Evolutionary conservation across 64 coral and sea anemone genomes (phyloP).

Genomic region (Catalaphyllia jardinei): DNA sequence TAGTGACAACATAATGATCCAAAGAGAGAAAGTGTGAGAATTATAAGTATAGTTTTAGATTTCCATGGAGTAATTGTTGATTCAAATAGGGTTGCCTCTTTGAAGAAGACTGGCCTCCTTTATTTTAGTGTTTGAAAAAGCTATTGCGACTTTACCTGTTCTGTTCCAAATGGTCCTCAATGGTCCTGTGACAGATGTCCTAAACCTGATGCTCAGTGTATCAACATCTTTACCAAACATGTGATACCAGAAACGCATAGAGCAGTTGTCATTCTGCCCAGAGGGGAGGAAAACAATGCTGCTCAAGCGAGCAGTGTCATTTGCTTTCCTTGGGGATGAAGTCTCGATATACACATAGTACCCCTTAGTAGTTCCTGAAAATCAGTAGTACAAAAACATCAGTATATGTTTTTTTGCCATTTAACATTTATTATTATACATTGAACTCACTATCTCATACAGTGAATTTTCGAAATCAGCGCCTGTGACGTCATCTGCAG

Average conservation of each 20-base stretch:
- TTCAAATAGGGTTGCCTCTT: too few relatives aligned
- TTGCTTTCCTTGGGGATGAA: constrained; percentile 80
- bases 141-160: constrained; percentile 55
- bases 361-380: constrained; percentile 74
- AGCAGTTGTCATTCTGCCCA: constrained; percentile 56
- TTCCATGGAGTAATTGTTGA: too few relatives aligned
- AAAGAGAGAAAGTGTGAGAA: too few relatives aligned
- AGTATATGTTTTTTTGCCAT: not conserved
- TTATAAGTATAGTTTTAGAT: too few relatives aligned
- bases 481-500: too few relatives aligned
- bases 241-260: constrained; percentile 96
- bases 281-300: constrained; percentile 72
- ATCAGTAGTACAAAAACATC: not conserved
- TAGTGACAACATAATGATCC: too few relatives aligned
- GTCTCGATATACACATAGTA: constrained; percentile 94
- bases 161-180: constrained; percentile 70
- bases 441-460: too few relatives aligned
- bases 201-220: constrained; percentile 68
- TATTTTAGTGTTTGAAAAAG: not conserved
- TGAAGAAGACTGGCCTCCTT: too few relatives aligned
- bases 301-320: constrained; percentile 90
- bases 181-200: constrained; percentile 71
- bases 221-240: constrained; percentile 91
- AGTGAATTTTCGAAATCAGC: too few relatives aligned
- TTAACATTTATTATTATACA: too few relatives aligned